Percentiles rank a stretch among this genome's conserved stretches.
phyloP scores from a whole-genome alignment of 1,140 invertebrate genomes.

The Ctenoplectra terminalis region DNA sequence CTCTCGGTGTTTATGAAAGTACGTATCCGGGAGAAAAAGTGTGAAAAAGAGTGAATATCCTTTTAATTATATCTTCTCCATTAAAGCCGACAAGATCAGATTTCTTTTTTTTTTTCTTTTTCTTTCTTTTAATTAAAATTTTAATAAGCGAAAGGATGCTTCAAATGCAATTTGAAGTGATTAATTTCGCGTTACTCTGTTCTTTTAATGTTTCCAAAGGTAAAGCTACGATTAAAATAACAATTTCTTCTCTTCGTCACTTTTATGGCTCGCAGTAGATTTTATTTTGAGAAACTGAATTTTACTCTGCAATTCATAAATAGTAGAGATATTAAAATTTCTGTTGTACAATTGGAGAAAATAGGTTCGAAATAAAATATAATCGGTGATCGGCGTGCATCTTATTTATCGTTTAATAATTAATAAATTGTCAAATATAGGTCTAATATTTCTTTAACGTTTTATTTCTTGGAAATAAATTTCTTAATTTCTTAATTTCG shows the following conservation, averaged over 20 bases:
- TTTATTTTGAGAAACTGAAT: background rate
- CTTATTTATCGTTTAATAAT: too few relatives aligned
- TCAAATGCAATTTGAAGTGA: background rate
- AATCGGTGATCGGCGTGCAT: too few relatives aligned
- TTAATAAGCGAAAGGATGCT: background rate
- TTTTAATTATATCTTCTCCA: background rate
- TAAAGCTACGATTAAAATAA: background rate
- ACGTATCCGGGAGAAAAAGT: background rate
- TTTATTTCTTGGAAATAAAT: too few relatives aligned
- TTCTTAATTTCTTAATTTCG: too few relatives aligned
- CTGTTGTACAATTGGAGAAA: too few relatives aligned
- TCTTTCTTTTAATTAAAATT: background rate
- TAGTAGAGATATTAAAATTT: too few relatives aligned
- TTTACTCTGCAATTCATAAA: background rate
- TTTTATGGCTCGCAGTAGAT: background rate
- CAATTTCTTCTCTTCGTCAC: background rate
- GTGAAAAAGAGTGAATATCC: background rate
- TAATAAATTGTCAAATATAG: too few relatives aligned
- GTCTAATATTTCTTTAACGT: too few relatives aligned
- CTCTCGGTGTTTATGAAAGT: background rate
- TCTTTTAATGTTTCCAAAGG: background rate
- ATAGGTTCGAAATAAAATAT: too few relatives aligned
- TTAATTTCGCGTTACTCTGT: background rate
- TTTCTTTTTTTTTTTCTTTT: background rate
- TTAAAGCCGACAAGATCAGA: background rate